Conservation (phyloP, 1,140 invertebrate species). For the Agrypnia vestita region DNA sequence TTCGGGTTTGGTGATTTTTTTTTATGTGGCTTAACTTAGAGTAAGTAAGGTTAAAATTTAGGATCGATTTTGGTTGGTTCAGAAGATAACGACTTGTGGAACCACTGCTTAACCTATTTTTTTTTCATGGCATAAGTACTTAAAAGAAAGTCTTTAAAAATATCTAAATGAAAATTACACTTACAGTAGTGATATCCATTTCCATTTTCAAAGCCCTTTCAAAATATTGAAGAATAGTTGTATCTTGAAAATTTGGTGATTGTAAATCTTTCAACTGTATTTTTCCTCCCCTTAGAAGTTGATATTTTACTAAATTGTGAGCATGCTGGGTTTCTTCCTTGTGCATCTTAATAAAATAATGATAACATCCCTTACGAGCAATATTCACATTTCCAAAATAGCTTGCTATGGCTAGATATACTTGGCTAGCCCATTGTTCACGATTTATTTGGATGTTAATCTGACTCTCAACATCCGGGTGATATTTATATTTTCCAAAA, state of each 20-base stretch:
- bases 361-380: slow-evolving; percentile 36
- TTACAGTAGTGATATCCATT: slow-evolving; percentile 26
- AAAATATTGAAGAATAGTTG: slow-evolving; percentile 33
- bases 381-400: slow-evolving; percentile 47
- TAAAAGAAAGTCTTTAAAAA: too few species aligned
- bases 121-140: too few species aligned
- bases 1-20: too few species aligned
- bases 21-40: too few species aligned
- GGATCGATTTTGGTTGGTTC: too few species aligned
- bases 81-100: too few species aligned
- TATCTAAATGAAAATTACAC: slow-evolving; percentile 4
- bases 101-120: too few species aligned
- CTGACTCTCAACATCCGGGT: slow-evolving; percentile 12
- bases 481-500: slow-evolving; percentile 40
- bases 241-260: slow-evolving; percentile 13
- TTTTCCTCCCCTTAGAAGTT: slow-evolving; percentile 40
- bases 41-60: too few species aligned
- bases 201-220: slow-evolving; percentile 39
- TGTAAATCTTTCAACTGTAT: slow-evolving; percentile 12
- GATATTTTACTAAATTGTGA: slow-evolving; percentile 22
- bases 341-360: slow-evolving; percentile 44
- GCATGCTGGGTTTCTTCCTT: slow-evolving; percentile 43
- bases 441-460: slow-evolving; percentile 47
- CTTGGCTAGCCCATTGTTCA: slow-evolving; percentile 44
- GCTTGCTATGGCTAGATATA: slow-evolving; percentile 41